These are phyloP conservation scores for Acanthopagrus latus DNA, from an alignment of 2,797 vertebrate genomes.

Conservation along the genomic window DNA sequence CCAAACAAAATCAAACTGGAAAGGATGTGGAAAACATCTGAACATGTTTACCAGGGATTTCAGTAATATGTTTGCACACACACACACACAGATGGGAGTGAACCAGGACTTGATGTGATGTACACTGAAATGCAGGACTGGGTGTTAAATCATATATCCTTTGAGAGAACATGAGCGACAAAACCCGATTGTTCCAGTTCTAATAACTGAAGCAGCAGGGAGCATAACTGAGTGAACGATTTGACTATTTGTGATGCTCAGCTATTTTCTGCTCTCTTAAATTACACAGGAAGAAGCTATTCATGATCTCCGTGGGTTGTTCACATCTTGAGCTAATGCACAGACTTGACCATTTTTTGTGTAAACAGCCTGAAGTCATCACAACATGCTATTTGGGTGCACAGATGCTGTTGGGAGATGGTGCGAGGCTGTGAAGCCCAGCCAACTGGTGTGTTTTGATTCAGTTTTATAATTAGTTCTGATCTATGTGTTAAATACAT, in stretches of 20 bases:
- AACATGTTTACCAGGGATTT: slow-evolving; percentile 51
- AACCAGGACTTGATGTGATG: slow-evolving; percentile 5
- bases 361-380: slow-evolving; percentile 49
- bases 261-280: slow-evolving; percentile 13
- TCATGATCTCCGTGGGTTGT: slow-evolving; percentile 25
- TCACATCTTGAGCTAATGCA: slow-evolving; percentile 27
- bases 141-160: neutral
- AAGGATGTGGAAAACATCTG: slow-evolving; percentile 51
- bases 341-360: slow-evolving; percentile 12
- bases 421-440: slow-evolving; percentile 17
- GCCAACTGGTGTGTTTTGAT: slow-evolving; percentile 25
- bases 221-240: neutral
- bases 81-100: neutral
- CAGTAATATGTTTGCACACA: slow-evolving; percentile 42
- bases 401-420: slow-evolving; percentile 33
- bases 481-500: too few species aligned
- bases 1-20: slow-evolving; percentile 46
- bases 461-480: neutral
- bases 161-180: neutral
- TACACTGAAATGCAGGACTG: neutral
- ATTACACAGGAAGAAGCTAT: slow-evolving; percentile 17
- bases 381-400: slow-evolving; percentile 29
- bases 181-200: neutral
- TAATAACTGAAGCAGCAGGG: neutral
- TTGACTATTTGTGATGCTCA: neutral